These are phyloP conservation scores for Mastomys natalensis DNA, from an alignment of 2,113 vertebrate genomes.

Conservation along the genomic window DNA sequence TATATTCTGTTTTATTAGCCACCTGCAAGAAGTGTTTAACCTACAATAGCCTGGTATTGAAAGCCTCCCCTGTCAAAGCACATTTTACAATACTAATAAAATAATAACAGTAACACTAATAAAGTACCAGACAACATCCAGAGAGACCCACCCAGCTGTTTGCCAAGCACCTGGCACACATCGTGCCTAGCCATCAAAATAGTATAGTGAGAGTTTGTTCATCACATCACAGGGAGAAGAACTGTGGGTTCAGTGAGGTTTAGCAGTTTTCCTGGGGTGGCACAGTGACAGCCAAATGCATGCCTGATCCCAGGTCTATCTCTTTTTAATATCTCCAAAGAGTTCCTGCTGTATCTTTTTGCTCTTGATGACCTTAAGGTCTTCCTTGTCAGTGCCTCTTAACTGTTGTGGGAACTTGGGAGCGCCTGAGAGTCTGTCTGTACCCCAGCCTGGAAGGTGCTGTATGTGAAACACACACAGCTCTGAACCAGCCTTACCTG, in stretches of 20 bases:
- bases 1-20: constrained; percentile 19
- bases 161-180: background rate
- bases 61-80: background rate
- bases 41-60: background rate
- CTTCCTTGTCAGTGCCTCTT: background rate
- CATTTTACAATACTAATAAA: constrained; percentile 55
- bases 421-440: background rate
- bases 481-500: background rate
- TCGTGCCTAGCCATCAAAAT: background rate
- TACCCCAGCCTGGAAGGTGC: background rate
- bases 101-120: background rate
- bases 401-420: background rate
- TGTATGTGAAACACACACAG: background rate
- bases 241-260: background rate
- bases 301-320: background rate
- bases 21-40: background rate
- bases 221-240: background rate
- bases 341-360: background rate
- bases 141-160: background rate
- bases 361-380: background rate
- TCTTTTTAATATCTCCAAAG: background rate
- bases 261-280: background rate
- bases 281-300: background rate
- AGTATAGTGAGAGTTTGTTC: background rate
- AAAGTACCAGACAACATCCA: background rate